Conservation (phyloP, 2,113 vertebrate genomes). For the Fukomys damarensis region DNA sequence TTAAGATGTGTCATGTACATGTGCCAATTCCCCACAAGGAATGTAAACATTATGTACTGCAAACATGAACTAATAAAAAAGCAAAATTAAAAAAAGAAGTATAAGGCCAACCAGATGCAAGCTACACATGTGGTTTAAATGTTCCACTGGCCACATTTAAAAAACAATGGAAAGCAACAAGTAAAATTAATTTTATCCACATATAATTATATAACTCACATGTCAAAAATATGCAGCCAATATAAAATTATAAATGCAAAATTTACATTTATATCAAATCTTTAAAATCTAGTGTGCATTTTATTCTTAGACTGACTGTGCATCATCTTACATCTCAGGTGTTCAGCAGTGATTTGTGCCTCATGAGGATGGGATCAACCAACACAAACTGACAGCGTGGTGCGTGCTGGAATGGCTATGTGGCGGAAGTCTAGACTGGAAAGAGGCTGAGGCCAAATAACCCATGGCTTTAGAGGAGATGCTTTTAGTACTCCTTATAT, state of each 20-base stretch:
- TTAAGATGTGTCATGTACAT: not conserved
- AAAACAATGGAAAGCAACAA: not conserved
- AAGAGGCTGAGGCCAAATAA: not conserved
- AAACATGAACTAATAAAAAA: not conserved
- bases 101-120: not conserved
- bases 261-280: not conserved
- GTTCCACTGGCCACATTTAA: not conserved
- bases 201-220: not conserved
- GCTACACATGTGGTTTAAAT: not conserved
- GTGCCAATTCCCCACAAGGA: not conserved
- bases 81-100: not conserved
- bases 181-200: not conserved
- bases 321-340: not conserved
- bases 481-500: not conserved
- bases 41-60: not conserved
- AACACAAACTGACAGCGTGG: accelerated
- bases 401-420: accelerated
- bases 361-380: accelerated
- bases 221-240: not conserved
- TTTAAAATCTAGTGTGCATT: not conserved
- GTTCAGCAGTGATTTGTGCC: too few species aligned
- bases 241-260: not conserved
- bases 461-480: not conserved
- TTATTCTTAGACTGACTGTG: not conserved
- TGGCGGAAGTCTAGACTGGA: not conserved